phyloP scores from a whole-genome alignment of 2,888 invertebrate species.

The Metalampra italica region DNA sequence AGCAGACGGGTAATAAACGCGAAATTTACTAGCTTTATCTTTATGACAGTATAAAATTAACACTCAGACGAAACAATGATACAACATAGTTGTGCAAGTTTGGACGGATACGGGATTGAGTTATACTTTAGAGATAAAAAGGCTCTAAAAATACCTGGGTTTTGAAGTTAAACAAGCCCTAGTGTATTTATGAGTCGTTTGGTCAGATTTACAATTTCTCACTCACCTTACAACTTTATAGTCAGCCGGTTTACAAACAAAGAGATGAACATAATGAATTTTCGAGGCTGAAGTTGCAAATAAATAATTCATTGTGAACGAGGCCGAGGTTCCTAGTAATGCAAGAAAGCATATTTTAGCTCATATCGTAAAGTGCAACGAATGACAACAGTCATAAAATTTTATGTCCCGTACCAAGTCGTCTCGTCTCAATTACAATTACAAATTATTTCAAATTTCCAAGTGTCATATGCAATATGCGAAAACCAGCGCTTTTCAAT shows the following conservation, averaged over 20 bases:
- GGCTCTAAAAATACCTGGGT: conserved; percentile 22
- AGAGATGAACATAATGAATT: conserved; percentile 54
- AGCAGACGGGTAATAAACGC: conserved; percentile 6
- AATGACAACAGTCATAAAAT: conserved; percentile 71
- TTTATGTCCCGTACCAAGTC: conserved; percentile 59
- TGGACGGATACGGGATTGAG: conserved; percentile 20
- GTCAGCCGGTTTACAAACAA: conserved; percentile 42
- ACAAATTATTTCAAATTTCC: conserved; percentile 73
- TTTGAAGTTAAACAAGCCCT: conserved; percentile 38
- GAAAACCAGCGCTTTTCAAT: conserved; percentile 44
- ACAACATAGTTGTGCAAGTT: conserved; percentile 4
- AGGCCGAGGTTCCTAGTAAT: conserved; percentile 55
- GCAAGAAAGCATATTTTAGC: conserved; percentile 62
- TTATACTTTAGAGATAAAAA: conserved; percentile 36
- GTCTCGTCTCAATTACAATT: conserved; percentile 71
- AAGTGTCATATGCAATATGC: conserved; percentile 49
- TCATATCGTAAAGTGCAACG: conserved; percentile 67
- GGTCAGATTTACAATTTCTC: conserved; percentile 52
- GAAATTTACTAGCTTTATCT: conserved; percentile 6
- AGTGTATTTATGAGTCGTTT: conserved; percentile 42
- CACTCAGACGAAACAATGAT: not conserved
- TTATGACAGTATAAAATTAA: conserved; percentile 11
- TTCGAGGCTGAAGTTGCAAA: conserved; percentile 56
- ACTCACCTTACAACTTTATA: conserved; percentile 44
- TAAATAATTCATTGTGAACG: conserved; percentile 70